Conservation (phyloP, 2,888 invertebrate species). For the Acanthosoma haemorrhoidale region DNA sequence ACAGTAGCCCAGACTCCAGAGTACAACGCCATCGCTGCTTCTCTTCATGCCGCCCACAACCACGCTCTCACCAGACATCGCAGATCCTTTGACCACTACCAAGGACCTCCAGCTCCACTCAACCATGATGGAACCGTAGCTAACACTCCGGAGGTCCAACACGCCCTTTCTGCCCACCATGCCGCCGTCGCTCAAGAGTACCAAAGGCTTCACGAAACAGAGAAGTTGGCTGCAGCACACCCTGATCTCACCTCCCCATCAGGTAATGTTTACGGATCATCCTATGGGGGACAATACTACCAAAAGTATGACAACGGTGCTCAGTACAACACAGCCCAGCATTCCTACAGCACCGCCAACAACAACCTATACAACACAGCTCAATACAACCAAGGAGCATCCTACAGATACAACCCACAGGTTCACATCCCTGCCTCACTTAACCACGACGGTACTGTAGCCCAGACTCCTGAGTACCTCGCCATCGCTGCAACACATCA, state of each 20-base stretch:
- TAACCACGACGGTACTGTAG: constrained; percentile 37
- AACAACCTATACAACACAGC: neutral
- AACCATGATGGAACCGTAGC: constrained; percentile 28
- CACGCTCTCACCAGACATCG: neutral
- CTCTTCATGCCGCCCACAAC: constrained; percentile 20
- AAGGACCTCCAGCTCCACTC: constrained; percentile 24
- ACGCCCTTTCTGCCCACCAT: constrained; percentile 48
- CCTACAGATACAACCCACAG: neutral
- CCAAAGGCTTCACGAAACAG: constrained; percentile 41
- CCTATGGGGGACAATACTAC: neutral
- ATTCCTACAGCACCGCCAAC: neutral
- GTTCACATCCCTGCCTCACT: constrained; percentile 27
- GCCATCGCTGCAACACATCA: constrained; percentile 47
- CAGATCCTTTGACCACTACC: neutral
- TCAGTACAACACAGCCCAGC: neutral
- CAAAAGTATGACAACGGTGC: neutral
- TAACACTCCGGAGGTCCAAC: constrained; percentile 47
- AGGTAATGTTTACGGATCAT: neutral
- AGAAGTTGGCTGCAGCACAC: neutral
- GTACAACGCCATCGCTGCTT: constrained; percentile 18
- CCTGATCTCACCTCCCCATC: neutral
- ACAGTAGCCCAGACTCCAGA: constrained; percentile 34
- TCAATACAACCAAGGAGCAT: neutral
- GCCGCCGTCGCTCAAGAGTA: constrained; percentile 41
- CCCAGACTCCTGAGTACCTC: constrained; percentile 47